phyloP scores from a whole-genome alignment of 2,113 vertebrate genomes.

The Lates calcarifer region DNA sequence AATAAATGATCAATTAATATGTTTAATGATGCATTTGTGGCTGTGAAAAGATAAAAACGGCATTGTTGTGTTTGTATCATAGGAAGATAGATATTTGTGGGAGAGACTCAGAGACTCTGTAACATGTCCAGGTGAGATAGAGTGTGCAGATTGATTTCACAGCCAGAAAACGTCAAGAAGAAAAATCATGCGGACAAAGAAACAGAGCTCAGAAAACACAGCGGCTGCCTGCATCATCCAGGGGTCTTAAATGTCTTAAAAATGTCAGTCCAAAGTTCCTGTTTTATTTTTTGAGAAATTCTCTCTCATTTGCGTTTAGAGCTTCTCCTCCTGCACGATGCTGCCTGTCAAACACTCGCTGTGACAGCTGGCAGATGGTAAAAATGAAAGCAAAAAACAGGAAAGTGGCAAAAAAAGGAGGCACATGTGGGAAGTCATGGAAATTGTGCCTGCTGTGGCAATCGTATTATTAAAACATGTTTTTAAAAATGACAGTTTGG shows the following conservation, averaged over 20 bases:
- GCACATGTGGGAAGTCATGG: neutral
- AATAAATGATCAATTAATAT: neutral
- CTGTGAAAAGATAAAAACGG: neutral
- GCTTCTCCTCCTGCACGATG: neutral
- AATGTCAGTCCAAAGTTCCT: no score
- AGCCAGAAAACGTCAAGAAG: no score
- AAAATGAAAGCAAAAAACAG: neutral
- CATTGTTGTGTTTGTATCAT: no score
- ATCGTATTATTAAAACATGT: neutral
- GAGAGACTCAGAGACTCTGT: neutral
- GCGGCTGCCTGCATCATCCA: neutral
- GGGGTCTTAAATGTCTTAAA: neutral
- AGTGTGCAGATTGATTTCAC: neutral
- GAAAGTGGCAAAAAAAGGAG: neutral
- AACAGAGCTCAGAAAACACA: neutral
- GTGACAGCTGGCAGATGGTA: neutral
- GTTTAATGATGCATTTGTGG: no score
- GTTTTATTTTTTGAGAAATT: no score
- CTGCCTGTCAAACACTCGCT: no score
- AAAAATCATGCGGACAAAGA: neutral
- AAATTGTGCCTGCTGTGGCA: neutral
- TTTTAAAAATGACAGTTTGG: neutral
- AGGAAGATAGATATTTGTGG: neutral
- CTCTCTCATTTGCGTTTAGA: neutral
- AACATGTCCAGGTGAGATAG: neutral